Base-by-base conservation (phyloP, 2,888 invertebrate species). In the Argyresthia goedartella region DNA sequence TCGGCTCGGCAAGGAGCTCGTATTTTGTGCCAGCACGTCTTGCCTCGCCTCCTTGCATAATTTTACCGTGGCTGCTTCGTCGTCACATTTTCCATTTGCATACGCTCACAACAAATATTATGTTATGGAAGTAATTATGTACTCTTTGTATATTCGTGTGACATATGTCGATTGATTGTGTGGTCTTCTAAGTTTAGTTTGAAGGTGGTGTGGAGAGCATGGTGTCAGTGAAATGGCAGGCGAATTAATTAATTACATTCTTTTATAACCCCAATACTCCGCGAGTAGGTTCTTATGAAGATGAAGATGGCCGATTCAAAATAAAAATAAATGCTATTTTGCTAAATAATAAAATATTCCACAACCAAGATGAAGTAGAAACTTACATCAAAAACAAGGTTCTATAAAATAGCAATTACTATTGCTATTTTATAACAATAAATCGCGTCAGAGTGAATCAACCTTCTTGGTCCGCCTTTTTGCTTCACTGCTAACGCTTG, bases 81-180 rank as follows among this genome's bases (percentile, higher is more conserved):
- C 53, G 53, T 57, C 58, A 57, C 60, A 58, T 58, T 54, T 47
- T 44, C 54, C 55, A 59, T 62, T 60, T 59, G 61, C 63, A 59
- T 61, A 55, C 57, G 46, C 58, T 59, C 52, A 55, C 54, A 58
- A 61, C 64, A 61, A 60, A 58, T 61, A 58, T 59, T 57, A 57
- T 60, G 56, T 58, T 57, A 48, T 49, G 52, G 42, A 41, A 52
- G 52, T 60, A 60, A 62, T 61, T 57, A 64, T 46, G 46, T 33
- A 47, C 44, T 14, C 15, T 4, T 44, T 7, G 44, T 44, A 15
- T 8, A 33, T 33, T 47, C 47, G 33, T 47, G 13, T 47, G 47
- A 34, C 47, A 13, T n/a, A n/a, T 33, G 46, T 11, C 33, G 25
- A 25, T 6, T 25, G 25, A 16, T 45, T 25, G 25, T 16, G 45